Base-by-base conservation (phyloP, 1,140 invertebrate species). In the Cyclina sinensis region DNA sequence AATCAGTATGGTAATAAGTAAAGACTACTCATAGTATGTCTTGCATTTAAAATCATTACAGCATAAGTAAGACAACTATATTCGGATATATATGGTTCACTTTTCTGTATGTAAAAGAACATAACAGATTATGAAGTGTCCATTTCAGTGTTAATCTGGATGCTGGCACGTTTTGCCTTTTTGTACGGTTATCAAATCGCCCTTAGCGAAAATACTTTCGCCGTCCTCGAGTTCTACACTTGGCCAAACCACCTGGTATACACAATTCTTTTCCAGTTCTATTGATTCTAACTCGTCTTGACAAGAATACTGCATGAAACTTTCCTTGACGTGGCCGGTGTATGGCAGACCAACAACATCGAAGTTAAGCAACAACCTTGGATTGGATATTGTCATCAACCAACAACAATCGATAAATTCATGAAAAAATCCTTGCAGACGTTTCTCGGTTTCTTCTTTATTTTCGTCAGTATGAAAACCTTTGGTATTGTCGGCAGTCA, bases 351-450 rank as follows among this genome's bases (percentile, higher is more conserved):
- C 35, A 37, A 73, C 11, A 0, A 73, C 68, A 5, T 73, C 37
- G 43, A 73, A 73, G 0, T 39, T 21, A 4, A 73, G 35, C 32
- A 37, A 21, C 9, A 73, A n/a, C n/a, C 35, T 37, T 11, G 68
- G 68, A 73, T 73, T 9, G 9, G 68, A 73, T 73, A 73, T 73
- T 39, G 18, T 37, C 18, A 73, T 37, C 1, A 73, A n/a, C 68
- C 68, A 73, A 73, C 68, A 73, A 4, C 9, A 30, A 39, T 73
- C 68, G 5, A 73, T 73, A 39, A 39, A 73, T 73, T 39, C 16
- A 3, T 39, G 32, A 11, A 73, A 37, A 21, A 73, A 73, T 39
- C 18, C 27, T 32, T 37, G 4, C 5, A 37, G 18, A 30, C 21
- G 14, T 39, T 37, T 11, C 18, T 16, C 24, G 9, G 37, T 37